phyloP scores from a whole-genome alignment of 2,113 vertebrate species.

The Piaya cayana region DNA sequence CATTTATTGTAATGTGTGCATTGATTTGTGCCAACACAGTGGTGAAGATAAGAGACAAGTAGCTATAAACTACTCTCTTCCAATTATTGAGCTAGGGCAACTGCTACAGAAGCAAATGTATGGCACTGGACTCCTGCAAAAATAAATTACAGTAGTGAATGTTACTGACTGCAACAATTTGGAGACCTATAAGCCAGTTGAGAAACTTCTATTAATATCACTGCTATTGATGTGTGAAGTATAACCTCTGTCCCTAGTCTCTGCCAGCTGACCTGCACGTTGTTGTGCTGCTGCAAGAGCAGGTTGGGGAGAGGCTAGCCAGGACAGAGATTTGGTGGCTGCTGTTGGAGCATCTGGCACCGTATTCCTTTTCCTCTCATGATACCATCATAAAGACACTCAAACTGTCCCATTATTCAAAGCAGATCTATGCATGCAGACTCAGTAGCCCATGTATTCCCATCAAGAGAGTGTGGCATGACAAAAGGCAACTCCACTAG shows the following conservation, averaged over 20 bases:
- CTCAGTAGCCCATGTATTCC: fast-evolving
- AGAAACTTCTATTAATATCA: not conserved
- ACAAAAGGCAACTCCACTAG: not conserved
- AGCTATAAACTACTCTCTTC: not conserved
- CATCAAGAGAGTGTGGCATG: not conserved
- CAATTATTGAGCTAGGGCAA: not conserved
- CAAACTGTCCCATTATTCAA: fast-evolving
- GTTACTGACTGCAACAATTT: conserved; percentile 16
- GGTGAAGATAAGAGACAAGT: not conserved
- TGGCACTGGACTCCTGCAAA: conserved; percentile 1
- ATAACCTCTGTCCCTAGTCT: not conserved
- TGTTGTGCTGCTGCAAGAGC: not conserved
- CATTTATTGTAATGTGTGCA: not conserved
- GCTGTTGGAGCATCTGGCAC: not conserved
- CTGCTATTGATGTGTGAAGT: not conserved
- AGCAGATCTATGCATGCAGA: fast-evolving
- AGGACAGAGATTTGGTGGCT: not conserved
- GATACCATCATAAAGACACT: fast-evolving
- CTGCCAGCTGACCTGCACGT: not conserved
- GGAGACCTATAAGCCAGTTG: not conserved
- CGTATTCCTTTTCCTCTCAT: fast-evolving
- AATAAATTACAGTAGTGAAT: conserved; percentile 25
- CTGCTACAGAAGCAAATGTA: not conserved
- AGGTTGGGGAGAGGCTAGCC: not conserved
- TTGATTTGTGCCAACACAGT: not conserved